A percentile compares a stretch with the other conserved stretches of the same genome.
Evolutionary conservation across 2,113 vertebrate species (phyloP).

Genomic region (Dromas ardeola): DNA sequence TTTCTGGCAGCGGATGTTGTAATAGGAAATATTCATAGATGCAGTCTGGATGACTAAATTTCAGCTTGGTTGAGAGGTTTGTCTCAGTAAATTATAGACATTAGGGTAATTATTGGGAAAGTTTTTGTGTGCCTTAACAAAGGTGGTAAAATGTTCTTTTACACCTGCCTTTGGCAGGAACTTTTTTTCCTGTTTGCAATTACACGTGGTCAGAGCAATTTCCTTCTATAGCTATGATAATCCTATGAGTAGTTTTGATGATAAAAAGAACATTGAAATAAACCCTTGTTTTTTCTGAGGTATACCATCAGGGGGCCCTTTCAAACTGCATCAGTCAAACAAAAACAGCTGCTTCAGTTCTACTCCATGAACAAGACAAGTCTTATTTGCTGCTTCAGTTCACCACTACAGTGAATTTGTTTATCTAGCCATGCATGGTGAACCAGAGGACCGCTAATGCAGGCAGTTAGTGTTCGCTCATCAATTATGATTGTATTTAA

Average conservation of each 20-base stretch:
- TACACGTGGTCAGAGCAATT: not conserved
- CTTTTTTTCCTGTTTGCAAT: not conserved
- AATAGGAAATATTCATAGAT: not conserved
- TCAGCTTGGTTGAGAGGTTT: not conserved
- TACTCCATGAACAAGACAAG: not conserved
- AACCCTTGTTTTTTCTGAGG: not conserved
- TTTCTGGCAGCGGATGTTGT: not conserved
- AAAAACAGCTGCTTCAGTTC: slow-evolving; percentile 50
- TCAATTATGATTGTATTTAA: not conserved
- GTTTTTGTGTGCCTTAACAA: not conserved
- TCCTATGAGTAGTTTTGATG: not conserved
- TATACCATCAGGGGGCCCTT: not conserved
- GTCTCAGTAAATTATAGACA: not conserved
- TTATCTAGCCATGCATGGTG: not conserved
- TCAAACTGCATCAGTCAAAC: slow-evolving; percentile 24
- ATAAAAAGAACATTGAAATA: slow-evolving; percentile 3
- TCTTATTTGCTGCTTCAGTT: slow-evolving; percentile 29
- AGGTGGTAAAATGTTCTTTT: not conserved
- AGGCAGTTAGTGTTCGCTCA: not conserved
- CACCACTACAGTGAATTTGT: not conserved
- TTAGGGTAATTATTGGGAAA: not conserved
- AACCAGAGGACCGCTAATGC: not conserved
- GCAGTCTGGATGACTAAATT: not conserved
- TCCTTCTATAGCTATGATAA: not conserved
- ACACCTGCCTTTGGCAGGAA: not conserved